Conservation (phyloP, 2,113 vertebrate genomes). For the Cavia aperea region DNA sequence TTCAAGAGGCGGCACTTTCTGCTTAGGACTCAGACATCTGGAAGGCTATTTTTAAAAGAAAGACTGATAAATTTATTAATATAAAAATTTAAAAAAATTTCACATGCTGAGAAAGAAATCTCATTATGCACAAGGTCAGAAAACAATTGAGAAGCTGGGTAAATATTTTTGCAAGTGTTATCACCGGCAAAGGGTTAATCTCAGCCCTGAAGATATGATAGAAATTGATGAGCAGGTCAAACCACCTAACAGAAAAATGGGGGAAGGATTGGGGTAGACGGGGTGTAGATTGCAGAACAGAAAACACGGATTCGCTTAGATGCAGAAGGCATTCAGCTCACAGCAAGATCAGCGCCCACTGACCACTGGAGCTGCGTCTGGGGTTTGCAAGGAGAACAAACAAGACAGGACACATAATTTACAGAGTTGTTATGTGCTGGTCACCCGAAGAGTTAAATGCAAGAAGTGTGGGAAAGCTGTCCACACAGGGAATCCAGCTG, state of each 20-base stretch:
- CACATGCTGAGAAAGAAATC: background rate
- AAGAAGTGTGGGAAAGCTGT: too few species aligned
- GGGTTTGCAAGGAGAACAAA: too few species aligned
- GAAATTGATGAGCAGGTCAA: background rate
- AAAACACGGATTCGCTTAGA: rapidly evolving
- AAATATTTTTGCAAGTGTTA: background rate
- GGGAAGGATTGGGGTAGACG: too few species aligned
- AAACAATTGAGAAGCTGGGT: background rate
- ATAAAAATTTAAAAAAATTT: background rate
- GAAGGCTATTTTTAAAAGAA: background rate
- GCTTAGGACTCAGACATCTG: background rate
- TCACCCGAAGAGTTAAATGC: too few species aligned
- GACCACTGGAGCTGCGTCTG: too few species aligned
- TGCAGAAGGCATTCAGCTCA: rapidly evolving
- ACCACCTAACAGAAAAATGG: background rate
- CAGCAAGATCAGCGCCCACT: background rate
- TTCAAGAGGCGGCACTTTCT: background rate
- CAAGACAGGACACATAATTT: too few species aligned
- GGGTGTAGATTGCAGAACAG: background rate
- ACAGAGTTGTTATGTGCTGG: too few species aligned
- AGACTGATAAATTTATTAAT: background rate
- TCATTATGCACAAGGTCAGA: background rate
- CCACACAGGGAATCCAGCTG: too few species aligned
- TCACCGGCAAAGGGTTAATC: background rate
- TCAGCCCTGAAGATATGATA: background rate